Base-by-base conservation (phyloP, 2,888 invertebrate genomes). In the Zootermopsis nevadensis region DNA sequence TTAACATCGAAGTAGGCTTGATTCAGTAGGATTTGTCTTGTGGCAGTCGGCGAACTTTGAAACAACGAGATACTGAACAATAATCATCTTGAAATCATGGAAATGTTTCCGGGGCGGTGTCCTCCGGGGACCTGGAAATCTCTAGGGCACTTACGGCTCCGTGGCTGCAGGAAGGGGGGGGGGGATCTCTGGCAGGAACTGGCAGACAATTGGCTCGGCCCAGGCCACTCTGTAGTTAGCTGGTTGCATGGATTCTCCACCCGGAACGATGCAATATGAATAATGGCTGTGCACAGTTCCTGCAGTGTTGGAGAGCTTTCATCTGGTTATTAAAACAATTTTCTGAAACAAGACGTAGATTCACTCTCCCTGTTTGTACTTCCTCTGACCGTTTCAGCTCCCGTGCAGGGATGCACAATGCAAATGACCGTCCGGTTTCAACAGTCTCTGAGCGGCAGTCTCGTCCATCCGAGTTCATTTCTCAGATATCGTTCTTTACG, bases 241-340 rank as follows among this genome's bases (percentile, higher is more conserved):
- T 60, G 27, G 60, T n/a, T 60, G 27, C n/a, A 6, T 60, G 4
- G 3, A 12, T 55, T 55, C 22, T 55, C 19, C 55, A 22, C 6
- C 55, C 22, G 22, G 55, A 55, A 10, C 55, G 55, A 55, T 19
- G 27, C 15, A 48, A 48, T 60, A 60, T 60, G 60, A 60, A 60
- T 60, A 60, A 60, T 60, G 12, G 60, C 27, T 27, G 7, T 60
- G 60, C 60, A 60, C n/a, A 60, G 60, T 60, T 27, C 60, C 6
- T 27, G 60, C 60, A 60, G n/a, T 60, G 27, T 27, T 27, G 60
- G 27, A 60, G 27, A 60, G 60, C 60, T 60, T 60, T 60, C 60
- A 60, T 60, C 60, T 60, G 60, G 60, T 60, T 60, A 60, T 60
- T 60, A 60, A 60, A 60, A 60, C n/a, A 60, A 60, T 60, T 60